phyloP scores from a whole-genome alignment of 1,140 invertebrate genomes.

The Tribolium castaneum region DNA sequence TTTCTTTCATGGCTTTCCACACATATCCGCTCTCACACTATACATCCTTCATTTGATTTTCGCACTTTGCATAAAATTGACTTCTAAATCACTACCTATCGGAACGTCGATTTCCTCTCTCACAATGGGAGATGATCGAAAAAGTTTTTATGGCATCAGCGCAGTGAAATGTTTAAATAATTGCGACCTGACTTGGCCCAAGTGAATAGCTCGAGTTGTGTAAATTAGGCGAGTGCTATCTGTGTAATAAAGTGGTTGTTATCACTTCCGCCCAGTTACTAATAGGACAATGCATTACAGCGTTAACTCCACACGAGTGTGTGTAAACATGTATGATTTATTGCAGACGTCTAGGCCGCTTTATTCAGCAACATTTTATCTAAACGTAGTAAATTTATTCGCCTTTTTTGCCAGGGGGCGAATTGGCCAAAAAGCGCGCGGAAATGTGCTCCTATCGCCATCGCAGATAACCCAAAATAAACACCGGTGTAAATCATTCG shows the following conservation, averaged over 20 bases:
- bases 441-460: constrained; percentile 6
- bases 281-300: constrained; percentile 56
- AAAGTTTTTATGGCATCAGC: constrained; percentile 2
- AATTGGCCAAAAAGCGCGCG: constrained; percentile 19
- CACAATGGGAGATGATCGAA: constrained; percentile 17
- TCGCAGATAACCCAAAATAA: constrained; percentile 24
- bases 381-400: constrained; percentile 18
- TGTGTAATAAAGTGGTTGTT: constrained; percentile 57
- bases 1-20: constrained; percentile 35
- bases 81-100: constrained; percentile 38
- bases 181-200: not conserved
- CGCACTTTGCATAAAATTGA: constrained; percentile 40
- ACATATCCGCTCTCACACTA: constrained; percentile 18
- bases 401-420: not conserved
- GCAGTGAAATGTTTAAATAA: not conserved
- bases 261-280: constrained; percentile 59
- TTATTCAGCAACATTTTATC: constrained; percentile 42
- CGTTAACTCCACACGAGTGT: constrained; percentile 47
- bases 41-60: constrained; percentile 39
- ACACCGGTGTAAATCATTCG: constrained; percentile 1
- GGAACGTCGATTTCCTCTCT: constrained; percentile 26
- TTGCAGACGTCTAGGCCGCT: constrained; percentile 6
- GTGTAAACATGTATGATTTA: constrained; percentile 51
- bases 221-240: constrained; percentile 47
- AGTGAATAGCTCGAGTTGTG: not conserved